Evolutionary conservation across 30 jellyfish, hydroid and myxozoan genomes (phyloP).

Genomic region (Hydractinia echinata): DNA sequence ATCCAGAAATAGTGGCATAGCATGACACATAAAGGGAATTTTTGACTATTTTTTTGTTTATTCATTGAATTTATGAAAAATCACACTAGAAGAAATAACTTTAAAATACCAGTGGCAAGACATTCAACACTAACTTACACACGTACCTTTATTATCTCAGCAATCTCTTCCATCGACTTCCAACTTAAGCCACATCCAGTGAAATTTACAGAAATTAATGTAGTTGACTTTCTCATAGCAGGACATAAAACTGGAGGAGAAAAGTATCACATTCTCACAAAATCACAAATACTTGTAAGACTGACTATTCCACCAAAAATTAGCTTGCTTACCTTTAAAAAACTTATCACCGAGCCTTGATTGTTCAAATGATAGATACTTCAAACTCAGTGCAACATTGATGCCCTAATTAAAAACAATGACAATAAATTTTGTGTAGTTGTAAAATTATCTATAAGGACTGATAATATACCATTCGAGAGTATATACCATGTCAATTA

Average conservation of each 20-base stretch:
- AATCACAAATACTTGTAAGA: neutral
- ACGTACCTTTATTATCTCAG: conserved; percentile 59
- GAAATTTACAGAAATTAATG: conserved; percentile 41
- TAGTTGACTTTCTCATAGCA: conserved; percentile 40
- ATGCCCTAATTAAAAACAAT: neutral
- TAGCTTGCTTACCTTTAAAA: conserved; percentile 40
- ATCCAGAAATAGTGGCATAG: no score
- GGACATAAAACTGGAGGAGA: conserved; percentile 33
- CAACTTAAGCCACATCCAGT: conserved; percentile 71
- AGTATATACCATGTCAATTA: no score
- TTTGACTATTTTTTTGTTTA: no score
- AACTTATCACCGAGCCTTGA: conserved; percentile 65
- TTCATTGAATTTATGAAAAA: no score
- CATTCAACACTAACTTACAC: neutral
- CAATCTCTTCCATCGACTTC: conserved; percentile 56
- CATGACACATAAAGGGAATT: no score
- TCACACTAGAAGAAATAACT: no score
- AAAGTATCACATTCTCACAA: neutral
- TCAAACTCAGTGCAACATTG: conserved; percentile 6
- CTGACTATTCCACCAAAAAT: neutral
- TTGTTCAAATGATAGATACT: conserved; percentile 56
- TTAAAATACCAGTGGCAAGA: no score
- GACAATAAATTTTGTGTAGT: neutral
- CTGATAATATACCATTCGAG: no score
- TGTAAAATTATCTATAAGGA: no score